Conservation (phyloP, 23 tunicate genomes). For the Ascidia mentula region DNA sequence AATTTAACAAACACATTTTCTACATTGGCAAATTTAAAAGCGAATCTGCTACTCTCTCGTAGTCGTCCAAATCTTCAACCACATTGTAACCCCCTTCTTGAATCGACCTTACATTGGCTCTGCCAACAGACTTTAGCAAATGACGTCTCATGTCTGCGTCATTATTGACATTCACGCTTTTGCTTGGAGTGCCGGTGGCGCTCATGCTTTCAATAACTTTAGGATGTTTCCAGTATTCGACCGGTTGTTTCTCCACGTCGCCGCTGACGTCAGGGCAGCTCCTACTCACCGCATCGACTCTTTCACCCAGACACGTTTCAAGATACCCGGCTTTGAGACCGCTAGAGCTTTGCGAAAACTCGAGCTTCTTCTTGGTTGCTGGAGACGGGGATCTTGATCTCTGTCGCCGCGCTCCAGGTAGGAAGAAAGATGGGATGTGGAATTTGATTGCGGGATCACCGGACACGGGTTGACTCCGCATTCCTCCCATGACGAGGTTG, state of each 20-base stretch:
- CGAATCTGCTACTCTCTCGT: neutral
- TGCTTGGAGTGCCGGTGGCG: neutral
- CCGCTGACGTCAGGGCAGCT: conserved; percentile 7
- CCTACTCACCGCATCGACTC: neutral
- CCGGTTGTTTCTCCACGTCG: neutral
- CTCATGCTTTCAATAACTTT: neutral
- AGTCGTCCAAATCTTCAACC: neutral
- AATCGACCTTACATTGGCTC: neutral
- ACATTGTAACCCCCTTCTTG: neutral
- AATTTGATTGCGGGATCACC: neutral
- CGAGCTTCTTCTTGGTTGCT: neutral
- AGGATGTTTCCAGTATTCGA: neutral
- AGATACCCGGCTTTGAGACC: neutral
- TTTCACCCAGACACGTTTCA: neutral
- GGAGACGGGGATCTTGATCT: neutral
- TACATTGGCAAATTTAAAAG: neutral
- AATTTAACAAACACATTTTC: no score
- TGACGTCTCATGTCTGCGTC: neutral
- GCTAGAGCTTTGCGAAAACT: neutral
- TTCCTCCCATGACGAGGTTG: conserved; percentile 19
- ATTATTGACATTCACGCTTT: neutral
- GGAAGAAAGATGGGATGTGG: conserved; percentile 9
- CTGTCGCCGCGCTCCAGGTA: neutral
- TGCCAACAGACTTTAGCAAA: neutral
- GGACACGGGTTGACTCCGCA: neutral